Conservation (phyloP, 2,113 vertebrate genomes). For the Morone saxatilis region DNA sequence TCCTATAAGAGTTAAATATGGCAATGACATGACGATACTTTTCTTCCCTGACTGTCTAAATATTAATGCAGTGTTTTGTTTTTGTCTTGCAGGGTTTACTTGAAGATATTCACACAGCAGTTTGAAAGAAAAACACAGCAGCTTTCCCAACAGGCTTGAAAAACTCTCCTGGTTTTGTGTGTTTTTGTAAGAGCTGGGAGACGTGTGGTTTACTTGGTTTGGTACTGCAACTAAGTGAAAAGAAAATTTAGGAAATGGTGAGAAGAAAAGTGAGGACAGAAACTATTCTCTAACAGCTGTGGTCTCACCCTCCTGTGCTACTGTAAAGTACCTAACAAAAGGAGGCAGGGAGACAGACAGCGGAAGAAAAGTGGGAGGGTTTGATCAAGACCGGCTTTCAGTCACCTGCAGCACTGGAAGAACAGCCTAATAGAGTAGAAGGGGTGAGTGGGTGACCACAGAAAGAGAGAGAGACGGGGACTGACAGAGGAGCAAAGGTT, state of each 20-base stretch:
- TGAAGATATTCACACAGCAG: conserved; percentile 68
- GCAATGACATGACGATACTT: background rate
- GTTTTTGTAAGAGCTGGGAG: conserved; percentile 33
- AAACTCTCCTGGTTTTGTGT: conserved; percentile 34
- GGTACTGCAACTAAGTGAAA: conserved; percentile 25
- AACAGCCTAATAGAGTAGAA: conserved; percentile 34
- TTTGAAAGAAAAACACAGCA: conserved; percentile 51
- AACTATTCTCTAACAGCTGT: conserved; percentile 26
- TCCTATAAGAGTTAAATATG: conserved; percentile 7
- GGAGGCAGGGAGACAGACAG: conserved; percentile 5
- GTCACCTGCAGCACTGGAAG: conserved; percentile 49
- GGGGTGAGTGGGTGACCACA: conserved; percentile 65
- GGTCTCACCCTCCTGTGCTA: conserved; percentile 25
- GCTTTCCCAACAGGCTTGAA: conserved; percentile 38
- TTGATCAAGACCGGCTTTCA: conserved; percentile 15
- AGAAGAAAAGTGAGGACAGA: conserved; percentile 57
- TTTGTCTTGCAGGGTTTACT: conserved; percentile 78
- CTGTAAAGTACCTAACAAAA: conserved; percentile 27
- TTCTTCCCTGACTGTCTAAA: conserved; percentile 30
- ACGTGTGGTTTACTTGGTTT: conserved; percentile 43
- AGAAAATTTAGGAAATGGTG: conserved; percentile 62
- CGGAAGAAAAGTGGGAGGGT: background rate
- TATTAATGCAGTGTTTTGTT: conserved; percentile 57
- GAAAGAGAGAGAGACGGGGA: conserved; percentile 83
- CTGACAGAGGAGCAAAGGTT: conserved; percentile 79